Conservation (phyloP, 2,888 invertebrate genomes). For the Machimus atricapillus region DNA sequence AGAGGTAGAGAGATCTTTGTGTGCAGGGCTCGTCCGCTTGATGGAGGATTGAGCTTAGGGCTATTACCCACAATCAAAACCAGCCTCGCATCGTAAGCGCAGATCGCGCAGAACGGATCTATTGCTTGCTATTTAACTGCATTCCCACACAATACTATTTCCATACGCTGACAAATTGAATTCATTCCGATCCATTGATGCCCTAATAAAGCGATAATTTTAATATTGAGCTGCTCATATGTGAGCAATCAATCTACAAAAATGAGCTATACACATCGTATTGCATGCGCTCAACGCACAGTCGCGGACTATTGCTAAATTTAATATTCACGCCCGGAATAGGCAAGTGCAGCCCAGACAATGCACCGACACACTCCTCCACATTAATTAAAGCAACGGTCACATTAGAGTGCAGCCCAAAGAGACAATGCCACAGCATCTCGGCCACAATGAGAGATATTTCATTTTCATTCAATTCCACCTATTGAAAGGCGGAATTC, state of each 20-base stretch:
- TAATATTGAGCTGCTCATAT: conserved; percentile 21
- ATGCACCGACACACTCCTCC: background rate
- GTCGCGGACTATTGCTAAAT: conserved; percentile 4
- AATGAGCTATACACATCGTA: background rate
- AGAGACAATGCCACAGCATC: conserved; percentile 16
- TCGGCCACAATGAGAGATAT: conserved; percentile 28
- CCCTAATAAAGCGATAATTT: conserved; percentile 36
- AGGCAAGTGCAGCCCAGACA: conserved; percentile 12
- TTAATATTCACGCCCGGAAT: conserved; percentile 6
- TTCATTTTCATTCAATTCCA: conserved; percentile 34
- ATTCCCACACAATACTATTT: conserved; percentile 5
- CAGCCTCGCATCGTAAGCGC: background rate
- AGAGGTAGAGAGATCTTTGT: background rate
- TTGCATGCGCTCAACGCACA: background rate
- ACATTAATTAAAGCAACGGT: conserved; percentile 39
- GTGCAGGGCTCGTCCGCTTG: background rate
- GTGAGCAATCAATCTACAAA: conserved; percentile 24
- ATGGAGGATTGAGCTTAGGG: background rate
- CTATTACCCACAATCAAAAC: conserved; percentile 27
- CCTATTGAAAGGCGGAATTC: conserved; percentile 12
- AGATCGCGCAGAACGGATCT: background rate
- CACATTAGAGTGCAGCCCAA: conserved; percentile 13
- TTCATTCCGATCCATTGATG: conserved; percentile 29
- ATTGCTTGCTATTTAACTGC: background rate
- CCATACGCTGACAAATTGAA: conserved; percentile 20